These are phyloP conservation scores for Aphidius ervi DNA, from an alignment of 1,140 invertebrate genomes.

Conservation along the genomic window DNA sequence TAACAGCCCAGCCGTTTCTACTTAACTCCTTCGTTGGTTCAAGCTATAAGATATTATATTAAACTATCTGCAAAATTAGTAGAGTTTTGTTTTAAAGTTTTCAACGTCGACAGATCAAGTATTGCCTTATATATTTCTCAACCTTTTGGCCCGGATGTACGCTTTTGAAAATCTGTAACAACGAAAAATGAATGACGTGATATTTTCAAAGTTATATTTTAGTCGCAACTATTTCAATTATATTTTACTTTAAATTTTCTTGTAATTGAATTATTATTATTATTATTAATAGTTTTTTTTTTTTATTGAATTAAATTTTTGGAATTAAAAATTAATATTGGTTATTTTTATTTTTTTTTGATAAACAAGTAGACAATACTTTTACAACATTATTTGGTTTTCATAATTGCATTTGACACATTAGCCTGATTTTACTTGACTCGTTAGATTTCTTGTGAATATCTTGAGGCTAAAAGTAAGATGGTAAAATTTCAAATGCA, in stretches of 20 bases:
- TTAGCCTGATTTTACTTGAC: constrained; percentile 42
- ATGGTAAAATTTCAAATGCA: constrained; percentile 25
- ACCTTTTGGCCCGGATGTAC: not conserved
- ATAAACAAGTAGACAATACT: no score
- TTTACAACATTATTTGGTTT: no score
- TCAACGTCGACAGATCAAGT: constrained; percentile 30
- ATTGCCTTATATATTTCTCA: constrained; percentile 22
- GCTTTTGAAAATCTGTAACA: not conserved
- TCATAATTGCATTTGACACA: constrained; percentile 42
- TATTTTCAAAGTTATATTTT: no score
- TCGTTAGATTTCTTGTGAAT: constrained; percentile 27
- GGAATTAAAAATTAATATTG: no score
- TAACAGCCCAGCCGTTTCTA: constrained; percentile 36
- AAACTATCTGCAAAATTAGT: constrained; percentile 52
- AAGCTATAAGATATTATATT: constrained; percentile 39
- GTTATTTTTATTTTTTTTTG: no score
- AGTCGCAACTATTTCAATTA: no score
- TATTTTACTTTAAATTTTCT: no score
- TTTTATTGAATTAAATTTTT: no score
- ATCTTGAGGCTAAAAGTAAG: constrained; percentile 16
- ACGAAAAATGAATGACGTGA: no score
- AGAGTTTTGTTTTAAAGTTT: constrained; percentile 52
- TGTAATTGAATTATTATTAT: no score
- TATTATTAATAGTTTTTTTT: no score
- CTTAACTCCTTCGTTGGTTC: constrained; percentile 48